phyloP scores from a whole-genome alignment of 2,888 invertebrate species.

The Limenitis camilla region DNA sequence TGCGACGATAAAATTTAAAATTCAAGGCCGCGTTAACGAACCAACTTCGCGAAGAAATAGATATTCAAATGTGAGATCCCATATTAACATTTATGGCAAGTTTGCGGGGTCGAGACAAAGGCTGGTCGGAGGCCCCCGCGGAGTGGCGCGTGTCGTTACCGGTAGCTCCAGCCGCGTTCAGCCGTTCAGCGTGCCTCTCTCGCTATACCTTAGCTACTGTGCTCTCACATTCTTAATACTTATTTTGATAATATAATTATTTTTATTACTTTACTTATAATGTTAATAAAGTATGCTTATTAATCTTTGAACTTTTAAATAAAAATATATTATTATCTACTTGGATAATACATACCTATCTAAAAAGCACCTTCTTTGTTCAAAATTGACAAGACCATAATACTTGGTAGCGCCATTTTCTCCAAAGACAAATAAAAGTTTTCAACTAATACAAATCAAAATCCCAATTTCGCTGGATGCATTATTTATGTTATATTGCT shows the following conservation, averaged over 20 bases:
- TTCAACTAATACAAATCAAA: conserved; percentile 71
- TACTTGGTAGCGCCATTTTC: conserved; percentile 41
- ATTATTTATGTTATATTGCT: conserved; percentile 73
- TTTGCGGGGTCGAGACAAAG: conserved; percentile 72
- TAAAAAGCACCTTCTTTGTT: conserved; percentile 15
- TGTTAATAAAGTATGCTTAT: too few species aligned
- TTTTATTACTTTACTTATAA: too few species aligned
- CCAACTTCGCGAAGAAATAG: conserved; percentile 74
- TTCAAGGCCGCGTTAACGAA: conserved; percentile 75
- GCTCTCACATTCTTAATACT: too few species aligned
- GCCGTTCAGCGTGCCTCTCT: conserved; percentile 21
- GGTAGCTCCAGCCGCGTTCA: not conserved
- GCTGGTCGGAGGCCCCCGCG: conserved; percentile 42
- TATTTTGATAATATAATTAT: too few species aligned
- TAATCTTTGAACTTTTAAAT: too few species aligned
- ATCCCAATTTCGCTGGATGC: conserved; percentile 68
- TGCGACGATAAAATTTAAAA: conserved; percentile 73
- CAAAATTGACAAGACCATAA: conserved; percentile 45
- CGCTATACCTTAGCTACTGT: too few species aligned
- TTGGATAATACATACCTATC: too few species aligned
- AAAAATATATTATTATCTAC: too few species aligned
- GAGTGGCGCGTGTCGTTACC: conserved; percentile 26
- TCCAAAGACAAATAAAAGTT: conserved; percentile 67
- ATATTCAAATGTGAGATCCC: conserved; percentile 75
- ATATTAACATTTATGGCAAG: conserved; percentile 76